A percentile compares a stretch with the other conserved stretches of the same genome.
Evolutionary conservation across 2,888 invertebrate species (phyloP).

Genomic region (Eristalis intricaria): DNA sequence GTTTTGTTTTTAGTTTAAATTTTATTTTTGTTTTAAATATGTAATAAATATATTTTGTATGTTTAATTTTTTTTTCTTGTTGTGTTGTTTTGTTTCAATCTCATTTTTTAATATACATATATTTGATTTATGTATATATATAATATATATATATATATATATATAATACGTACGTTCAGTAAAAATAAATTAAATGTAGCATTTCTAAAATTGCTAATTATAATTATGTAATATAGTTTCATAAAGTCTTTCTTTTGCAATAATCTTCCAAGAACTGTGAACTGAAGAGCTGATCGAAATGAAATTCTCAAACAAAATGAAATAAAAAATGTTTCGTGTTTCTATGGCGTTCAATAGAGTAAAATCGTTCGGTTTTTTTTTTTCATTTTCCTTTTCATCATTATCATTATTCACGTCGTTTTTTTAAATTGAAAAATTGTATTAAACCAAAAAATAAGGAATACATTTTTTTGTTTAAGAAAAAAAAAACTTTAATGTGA

Average conservation of each 20-base stretch:
- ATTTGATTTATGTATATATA: conserved; percentile 64
- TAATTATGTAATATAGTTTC: conserved; percentile 65
- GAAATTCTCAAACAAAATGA: neutral
- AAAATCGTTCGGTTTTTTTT: conserved; percentile 2
- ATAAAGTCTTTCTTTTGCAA: conserved; percentile 66
- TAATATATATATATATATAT: conserved; percentile 54
- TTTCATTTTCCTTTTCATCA: conserved; percentile 8
- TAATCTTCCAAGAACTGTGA: conserved; percentile 42
- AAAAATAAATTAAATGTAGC: conserved; percentile 67
- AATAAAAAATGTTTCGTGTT: conserved; percentile 29
- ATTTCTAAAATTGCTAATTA: conserved; percentile 66
- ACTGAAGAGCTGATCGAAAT: conserved; percentile 5
- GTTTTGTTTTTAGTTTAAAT: conserved; percentile 66
- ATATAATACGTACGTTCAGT: conserved; percentile 68
- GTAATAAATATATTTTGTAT: conserved; percentile 72
- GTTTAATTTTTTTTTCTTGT: conserved; percentile 68
- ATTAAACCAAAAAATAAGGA: conserved; percentile 62
- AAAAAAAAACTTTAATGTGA: conserved; percentile 43
- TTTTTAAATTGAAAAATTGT: conserved; percentile 53
- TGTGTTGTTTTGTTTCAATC: conserved; percentile 67
- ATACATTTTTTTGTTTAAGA: conserved; percentile 31
- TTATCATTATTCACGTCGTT: neutral
- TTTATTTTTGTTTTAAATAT: conserved; percentile 72
- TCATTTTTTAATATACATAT: conserved; percentile 70
- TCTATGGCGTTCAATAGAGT: conserved; percentile 45